phyloP scores from a whole-genome alignment of 1,140 invertebrate species.

The Halesus radiatus region DNA sequence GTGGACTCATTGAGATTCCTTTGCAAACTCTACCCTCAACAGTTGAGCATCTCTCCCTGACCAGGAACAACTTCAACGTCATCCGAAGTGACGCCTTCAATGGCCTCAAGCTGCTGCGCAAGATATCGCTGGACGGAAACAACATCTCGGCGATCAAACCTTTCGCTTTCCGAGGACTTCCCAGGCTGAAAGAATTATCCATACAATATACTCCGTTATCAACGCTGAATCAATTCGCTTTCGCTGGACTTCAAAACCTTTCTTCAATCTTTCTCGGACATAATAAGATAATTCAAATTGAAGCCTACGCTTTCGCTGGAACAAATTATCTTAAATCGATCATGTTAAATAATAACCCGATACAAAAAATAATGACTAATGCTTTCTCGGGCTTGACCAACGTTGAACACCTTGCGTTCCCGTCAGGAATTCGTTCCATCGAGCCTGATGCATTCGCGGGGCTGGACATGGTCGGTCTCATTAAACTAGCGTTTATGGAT shows the following conservation, averaged over 20 bases:
- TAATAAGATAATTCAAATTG: constrained; percentile 84
- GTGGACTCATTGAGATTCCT: constrained; percentile 82
- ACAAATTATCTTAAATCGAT: constrained; percentile 84
- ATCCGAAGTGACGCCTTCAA: constrained; percentile 85
- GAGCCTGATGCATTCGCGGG: constrained; percentile 85
- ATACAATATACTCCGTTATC: constrained; percentile 86
- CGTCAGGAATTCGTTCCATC: constrained; percentile 80
- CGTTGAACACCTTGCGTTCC: constrained; percentile 81
- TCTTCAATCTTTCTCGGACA: constrained; percentile 81
- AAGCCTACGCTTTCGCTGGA: constrained; percentile 85
- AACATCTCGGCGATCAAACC: constrained; percentile 84
- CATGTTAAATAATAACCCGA: constrained; percentile 82
- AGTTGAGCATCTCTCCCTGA: constrained; percentile 85
- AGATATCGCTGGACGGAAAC: constrained; percentile 84
- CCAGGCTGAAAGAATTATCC: constrained; percentile 80
- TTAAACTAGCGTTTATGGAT: constrained; percentile 88
- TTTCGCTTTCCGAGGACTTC: constrained; percentile 86
- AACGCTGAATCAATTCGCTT: constrained; percentile 82
- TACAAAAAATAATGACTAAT: constrained; percentile 79
- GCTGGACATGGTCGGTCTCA: constrained; percentile 81
- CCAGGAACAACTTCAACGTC: constrained; percentile 83
- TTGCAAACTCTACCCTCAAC: constrained; percentile 77
- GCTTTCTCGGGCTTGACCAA: constrained; percentile 86
- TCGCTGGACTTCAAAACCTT: constrained; percentile 86
- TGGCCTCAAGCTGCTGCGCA: constrained; percentile 78